Conservation (phyloP, 2,113 vertebrate genomes). For the Rousettus leschenaultii region DNA sequence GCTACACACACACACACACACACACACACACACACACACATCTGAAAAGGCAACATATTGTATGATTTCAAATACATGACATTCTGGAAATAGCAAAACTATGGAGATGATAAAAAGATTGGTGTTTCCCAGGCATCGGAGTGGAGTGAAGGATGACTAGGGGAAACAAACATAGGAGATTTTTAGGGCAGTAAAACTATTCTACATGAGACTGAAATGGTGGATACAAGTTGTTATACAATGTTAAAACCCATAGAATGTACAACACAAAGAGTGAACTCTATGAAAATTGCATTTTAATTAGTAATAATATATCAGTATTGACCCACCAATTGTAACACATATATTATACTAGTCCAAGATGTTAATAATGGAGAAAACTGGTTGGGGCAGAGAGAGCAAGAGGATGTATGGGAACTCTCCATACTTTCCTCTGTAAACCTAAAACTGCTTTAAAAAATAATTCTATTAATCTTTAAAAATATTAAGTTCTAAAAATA, state of each 20-base stretch:
- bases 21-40: no score
- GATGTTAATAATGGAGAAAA: neutral
- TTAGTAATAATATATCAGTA: no score
- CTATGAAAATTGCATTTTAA: neutral
- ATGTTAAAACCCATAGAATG: neutral
- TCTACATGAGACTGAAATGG: neutral
- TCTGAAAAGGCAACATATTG: neutral
- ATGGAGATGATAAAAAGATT: neutral
- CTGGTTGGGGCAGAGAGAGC: fast-evolving
- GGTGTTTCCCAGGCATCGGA: neutral
- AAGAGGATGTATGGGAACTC: fast-evolving
- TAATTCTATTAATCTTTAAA: neutral
- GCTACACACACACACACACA: neutral
- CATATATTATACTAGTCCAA: fast-evolving
- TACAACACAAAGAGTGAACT: neutral
- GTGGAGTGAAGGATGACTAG: neutral
- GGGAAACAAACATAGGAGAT: neutral
- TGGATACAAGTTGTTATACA: fast-evolving
- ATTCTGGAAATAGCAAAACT: neutral
- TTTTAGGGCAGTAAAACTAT: neutral
- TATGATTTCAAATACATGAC: neutral
- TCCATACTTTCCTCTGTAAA: neutral
- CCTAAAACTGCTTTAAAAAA: neutral
- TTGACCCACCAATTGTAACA: neutral
- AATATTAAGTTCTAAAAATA: neutral